Percentiles rank a stretch among this genome's conserved stretches.
phyloP scores from a whole-genome alignment of 92 coral and sea anemone species.

The Siderastrea siderea region DNA sequence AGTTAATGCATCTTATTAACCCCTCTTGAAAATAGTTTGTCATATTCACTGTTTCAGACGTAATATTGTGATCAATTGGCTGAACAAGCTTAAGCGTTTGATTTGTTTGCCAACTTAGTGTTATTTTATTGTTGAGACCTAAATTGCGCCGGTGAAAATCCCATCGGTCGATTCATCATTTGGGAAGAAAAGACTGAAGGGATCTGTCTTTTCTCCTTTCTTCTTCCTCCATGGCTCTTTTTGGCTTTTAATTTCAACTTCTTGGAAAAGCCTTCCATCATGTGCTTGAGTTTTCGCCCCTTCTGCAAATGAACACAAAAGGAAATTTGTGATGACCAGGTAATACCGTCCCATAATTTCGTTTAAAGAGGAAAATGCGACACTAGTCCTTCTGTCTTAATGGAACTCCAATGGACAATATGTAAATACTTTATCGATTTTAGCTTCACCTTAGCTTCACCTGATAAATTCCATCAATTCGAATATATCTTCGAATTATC shows the following conservation, averaged over 20 bases:
- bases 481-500: too few species aligned
- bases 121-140: conserved; percentile 25
- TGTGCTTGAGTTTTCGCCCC: conserved; percentile 18
- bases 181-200: conserved; percentile 28
- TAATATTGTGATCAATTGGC: background rate
- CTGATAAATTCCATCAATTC: too few species aligned
- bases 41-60: background rate
- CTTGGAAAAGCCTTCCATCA: conserved; percentile 33
- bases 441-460: too few species aligned
- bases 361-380: too few species aligned
- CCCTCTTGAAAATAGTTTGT: background rate
- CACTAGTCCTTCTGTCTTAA: too few species aligned
- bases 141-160: conserved; percentile 16
- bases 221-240: background rate
- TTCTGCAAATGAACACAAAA: conserved; percentile 9
- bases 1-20: background rate
- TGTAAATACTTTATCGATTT: too few species aligned
- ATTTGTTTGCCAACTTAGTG: too few species aligned
- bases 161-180: conserved; percentile 39
- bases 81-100: too few species aligned
- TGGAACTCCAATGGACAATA: too few species aligned
- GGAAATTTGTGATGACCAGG: too few species aligned
- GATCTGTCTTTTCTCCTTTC: conserved; percentile 36
- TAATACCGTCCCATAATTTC: too few species aligned
- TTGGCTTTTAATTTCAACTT: conserved; percentile 24